Evolutionary conservation across 2,888 invertebrate species (phyloP).

Genomic region (Drosophila imparisetae): DNA sequence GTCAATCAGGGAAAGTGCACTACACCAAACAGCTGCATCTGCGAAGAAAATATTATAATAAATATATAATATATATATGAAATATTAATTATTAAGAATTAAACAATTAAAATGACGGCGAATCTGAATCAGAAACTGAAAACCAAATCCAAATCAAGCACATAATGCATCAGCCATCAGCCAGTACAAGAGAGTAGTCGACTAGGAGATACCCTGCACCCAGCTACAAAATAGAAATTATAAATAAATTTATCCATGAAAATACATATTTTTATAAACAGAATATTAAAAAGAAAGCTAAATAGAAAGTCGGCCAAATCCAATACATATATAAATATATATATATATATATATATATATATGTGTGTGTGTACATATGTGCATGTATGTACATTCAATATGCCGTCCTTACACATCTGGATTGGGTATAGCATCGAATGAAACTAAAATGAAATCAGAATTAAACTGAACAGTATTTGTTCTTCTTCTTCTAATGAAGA

Average conservation of each 20-base stretch:
- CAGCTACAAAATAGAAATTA: neutral
- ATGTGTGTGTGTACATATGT: neutral
- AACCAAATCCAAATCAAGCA: constrained; percentile 4
- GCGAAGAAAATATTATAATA: constrained; percentile 49
- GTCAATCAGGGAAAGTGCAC: constrained; percentile 48
- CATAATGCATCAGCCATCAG: neutral
- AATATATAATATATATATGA: too few relatives aligned
- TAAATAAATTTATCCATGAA: neutral
- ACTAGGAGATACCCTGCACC: neutral
- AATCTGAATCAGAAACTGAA: constrained; percentile 1
- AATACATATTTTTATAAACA: neutral
- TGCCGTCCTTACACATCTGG: neutral
- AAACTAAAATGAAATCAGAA: neutral
- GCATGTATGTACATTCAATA: too few relatives aligned
- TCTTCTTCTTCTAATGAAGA: neutral
- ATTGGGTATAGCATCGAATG: neutral
- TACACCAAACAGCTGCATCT: constrained; percentile 27
- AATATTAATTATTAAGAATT: constrained; percentile 14
- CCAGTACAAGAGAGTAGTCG: neutral
- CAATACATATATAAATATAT: neutral
- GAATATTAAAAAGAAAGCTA: neutral
- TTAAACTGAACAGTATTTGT: neutral
- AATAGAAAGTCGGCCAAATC: neutral
- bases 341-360: neutral
- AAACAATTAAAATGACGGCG: constrained; percentile 2